A percentile compares a stretch with the other conserved stretches of the same genome.
Conservation (phyloP, 2,113 vertebrate genomes). For the Psittacara wagleri region DNA sequence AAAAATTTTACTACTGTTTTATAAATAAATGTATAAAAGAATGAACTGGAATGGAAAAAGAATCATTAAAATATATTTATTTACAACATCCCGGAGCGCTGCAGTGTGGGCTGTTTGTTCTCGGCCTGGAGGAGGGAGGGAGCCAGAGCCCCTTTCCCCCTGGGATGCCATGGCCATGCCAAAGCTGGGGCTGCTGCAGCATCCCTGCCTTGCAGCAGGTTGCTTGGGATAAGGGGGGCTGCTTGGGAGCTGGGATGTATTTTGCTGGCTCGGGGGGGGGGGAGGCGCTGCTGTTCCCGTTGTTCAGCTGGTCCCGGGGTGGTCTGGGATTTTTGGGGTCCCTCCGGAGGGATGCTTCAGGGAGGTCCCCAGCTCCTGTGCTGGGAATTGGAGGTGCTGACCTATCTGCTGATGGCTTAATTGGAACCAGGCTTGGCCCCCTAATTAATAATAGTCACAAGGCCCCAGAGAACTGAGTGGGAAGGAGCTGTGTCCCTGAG, state of each 20-base stretch:
- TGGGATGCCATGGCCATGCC: rapidly evolving
- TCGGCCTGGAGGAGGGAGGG: not conserved
- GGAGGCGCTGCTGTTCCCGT: not conserved
- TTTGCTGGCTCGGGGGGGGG: not conserved
- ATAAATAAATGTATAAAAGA: constrained; percentile 74
- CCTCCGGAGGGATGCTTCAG: rapidly evolving
- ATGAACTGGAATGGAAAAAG: constrained; percentile 70
- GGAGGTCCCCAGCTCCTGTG: not conserved
- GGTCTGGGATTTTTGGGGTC: not conserved
- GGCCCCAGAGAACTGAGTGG: not conserved
- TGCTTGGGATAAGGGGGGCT: not conserved
- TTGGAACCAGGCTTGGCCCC: not conserved
- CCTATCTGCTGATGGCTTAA: not conserved
- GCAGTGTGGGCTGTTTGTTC: not conserved
- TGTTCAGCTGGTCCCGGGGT: rapidly evolving
- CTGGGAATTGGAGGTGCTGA: not conserved
- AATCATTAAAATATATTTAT: constrained; percentile 76
- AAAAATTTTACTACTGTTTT: constrained; percentile 76
- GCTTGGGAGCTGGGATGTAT: not conserved
- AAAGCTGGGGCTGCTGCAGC: not conserved
- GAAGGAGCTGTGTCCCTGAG: not conserved
- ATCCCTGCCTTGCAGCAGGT: rapidly evolving
- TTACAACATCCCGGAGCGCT: constrained; percentile 11
- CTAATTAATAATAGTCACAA: not conserved
- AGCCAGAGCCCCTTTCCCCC: not conserved